Conservation (phyloP, 2,797 vertebrate genomes). For the Clarias platycephalus region DNA sequence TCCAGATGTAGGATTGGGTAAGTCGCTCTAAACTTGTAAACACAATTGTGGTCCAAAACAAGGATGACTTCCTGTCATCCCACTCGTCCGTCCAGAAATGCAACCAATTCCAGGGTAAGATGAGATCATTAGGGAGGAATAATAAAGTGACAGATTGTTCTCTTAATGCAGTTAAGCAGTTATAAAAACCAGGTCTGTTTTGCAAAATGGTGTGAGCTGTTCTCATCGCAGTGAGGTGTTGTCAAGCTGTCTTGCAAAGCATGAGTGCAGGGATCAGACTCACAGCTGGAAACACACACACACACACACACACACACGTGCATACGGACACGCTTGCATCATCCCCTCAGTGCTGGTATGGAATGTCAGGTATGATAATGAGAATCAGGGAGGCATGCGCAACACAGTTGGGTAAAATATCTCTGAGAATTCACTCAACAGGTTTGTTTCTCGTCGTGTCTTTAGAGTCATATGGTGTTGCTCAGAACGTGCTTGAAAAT, state of each 20-base stretch:
- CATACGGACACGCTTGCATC: constrained; percentile 17
- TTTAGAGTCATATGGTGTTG: neutral
- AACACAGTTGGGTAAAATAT: neutral
- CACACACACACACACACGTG: constrained; percentile 15
- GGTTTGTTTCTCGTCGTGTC: no score
- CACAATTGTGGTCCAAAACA: neutral
- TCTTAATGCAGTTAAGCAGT: constrained; percentile 24
- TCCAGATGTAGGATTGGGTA: constrained; percentile 16
- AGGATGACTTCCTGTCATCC: neutral
- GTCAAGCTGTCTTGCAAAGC: no score
- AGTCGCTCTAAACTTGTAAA: neutral
- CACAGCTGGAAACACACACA: constrained; percentile 34
- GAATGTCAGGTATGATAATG: constrained; percentile 47
- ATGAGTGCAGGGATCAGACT: neutral
- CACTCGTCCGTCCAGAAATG: neutral
- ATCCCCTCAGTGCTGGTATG: constrained; percentile 39
- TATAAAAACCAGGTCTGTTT: neutral
- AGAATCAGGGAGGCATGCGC: constrained; percentile 33
- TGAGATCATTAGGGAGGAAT: constrained; percentile 18
- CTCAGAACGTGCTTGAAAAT: neutral
- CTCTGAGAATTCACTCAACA: neutral
- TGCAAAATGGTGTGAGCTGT: neutral
- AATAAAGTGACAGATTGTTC: constrained; percentile 4
- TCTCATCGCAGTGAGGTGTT: neutral
- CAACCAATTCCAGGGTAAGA: neutral